Evolutionary conservation across 2,888 invertebrate species (phyloP), one percentile per base, ranked within the genome.

Genomic region (Patella ulyssiponensis): DNA sequence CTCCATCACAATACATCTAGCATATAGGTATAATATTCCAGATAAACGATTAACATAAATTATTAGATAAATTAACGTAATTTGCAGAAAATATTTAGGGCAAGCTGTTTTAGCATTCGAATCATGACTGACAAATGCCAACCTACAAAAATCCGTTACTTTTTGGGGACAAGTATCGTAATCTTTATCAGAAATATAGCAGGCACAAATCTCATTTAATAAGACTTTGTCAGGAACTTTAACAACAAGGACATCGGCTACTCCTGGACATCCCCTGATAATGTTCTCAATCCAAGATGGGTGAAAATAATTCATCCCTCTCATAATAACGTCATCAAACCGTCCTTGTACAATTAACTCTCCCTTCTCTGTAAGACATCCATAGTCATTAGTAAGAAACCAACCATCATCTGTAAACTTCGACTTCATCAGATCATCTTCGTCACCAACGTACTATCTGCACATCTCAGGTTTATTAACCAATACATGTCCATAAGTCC

Each of bases 221-320:
- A 78, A 7, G 44, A 69, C 12, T 14, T 69, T 20, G 17, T 73
- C 75, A 4, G 78, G 78, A n/a, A 78, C 75, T 5, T 72, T 72
- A 15, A 78, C 75, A 7, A 78, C 72, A 1, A 72, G 54, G n/a
- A 72, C 78, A 0, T 78, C 56, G 17, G 4, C 1, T 7, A 78
- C 73, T n/a, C 69, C 75, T 1, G 78, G 78, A 69, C 78, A 78
- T 23, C 2, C 52, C 14, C 69, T 20, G 52, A 78, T 71, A 15
- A 74, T 44, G 15, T 15, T 54, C 27, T 78, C 78, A n/a, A 75
- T 58, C 78, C 75, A 78, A 3, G 53, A n/a, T 4, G 78, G 78
- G 51, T 78, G 72, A 51, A 78, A 75, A 71, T 75, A 69, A 72
- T 75, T 69, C 17, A 20, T 69, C 5, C 76, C 80, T 17, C 75